A percentile compares a stretch with the other conserved stretches of the same genome.
Evolutionary conservation across 2,888 invertebrate genomes (phyloP).

Genomic region (Erebia epiphron): DNA sequence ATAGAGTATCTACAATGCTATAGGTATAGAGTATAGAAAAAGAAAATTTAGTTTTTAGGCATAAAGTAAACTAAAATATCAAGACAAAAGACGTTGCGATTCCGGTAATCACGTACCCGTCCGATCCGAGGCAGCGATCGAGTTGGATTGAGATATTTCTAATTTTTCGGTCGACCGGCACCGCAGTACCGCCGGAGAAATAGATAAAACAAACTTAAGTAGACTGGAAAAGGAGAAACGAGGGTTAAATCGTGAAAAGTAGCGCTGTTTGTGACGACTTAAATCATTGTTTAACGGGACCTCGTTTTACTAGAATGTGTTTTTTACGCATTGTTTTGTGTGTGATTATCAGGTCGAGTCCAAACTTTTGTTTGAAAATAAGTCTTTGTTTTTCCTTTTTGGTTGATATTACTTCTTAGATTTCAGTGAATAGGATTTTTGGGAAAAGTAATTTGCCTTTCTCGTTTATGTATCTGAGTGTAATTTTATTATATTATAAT

Average conservation of each 20-base stretch:
- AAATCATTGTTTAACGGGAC: conserved; percentile 54
- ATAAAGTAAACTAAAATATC: conserved; percentile 28
- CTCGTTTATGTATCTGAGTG: not conserved
- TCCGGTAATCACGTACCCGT: conserved; percentile 39
- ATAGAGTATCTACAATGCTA: too few relatives aligned
- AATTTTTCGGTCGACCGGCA: conserved; percentile 73
- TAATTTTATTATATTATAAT: too few relatives aligned
- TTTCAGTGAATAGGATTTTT: not conserved
- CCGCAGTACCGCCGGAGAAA: conserved; percentile 60
- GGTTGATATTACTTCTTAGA: not conserved
- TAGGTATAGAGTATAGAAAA: not conserved
- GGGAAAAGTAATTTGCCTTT: not conserved
- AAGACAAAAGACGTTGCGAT: conserved; percentile 37
- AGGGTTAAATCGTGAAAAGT: conserved; percentile 50
- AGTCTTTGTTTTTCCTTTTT: not conserved
- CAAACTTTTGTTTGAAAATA: not conserved
- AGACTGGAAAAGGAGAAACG: conserved; percentile 60
- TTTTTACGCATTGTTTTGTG: conserved; percentile 13
- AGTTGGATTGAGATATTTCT: conserved; percentile 70
- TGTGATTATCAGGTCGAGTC: conserved; percentile 10
- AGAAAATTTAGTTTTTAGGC: not conserved
- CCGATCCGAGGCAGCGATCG: conserved; percentile 51
- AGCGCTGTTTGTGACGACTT: conserved; percentile 56
- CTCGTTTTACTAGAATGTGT: conserved; percentile 16
- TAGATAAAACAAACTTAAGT: conserved; percentile 66